Conservation (phyloP, 1,140 invertebrate species). For the Cyrtorhinus lividipennis region DNA sequence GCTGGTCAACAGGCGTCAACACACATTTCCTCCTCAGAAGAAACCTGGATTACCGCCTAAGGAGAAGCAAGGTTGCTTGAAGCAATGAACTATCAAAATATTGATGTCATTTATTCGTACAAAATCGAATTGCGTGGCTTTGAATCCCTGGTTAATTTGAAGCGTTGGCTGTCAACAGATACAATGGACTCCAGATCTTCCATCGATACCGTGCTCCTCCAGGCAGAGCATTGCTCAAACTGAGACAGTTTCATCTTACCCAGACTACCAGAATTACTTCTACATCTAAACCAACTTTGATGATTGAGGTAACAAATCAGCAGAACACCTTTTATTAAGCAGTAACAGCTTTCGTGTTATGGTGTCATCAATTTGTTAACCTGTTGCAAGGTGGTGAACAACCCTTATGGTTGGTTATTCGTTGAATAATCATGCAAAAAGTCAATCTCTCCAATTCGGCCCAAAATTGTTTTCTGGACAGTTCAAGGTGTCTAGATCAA, state of each 20-base stretch:
- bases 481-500: too few species aligned
- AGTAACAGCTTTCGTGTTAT: too few species aligned
- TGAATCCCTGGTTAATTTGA: too few species aligned
- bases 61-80: conserved; percentile 37
- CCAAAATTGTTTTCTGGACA: too few species aligned
- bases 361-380: too few species aligned
- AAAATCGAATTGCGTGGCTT: not conserved
- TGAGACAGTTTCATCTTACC: conserved; percentile 20
- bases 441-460: too few species aligned
- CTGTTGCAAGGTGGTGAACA: too few species aligned
- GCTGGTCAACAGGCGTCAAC: conserved; percentile 46
- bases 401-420: too few species aligned
- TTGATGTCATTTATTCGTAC: not conserved
- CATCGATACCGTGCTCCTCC: conserved; percentile 22
- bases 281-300: conserved; percentile 23
- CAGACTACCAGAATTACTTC: conserved; percentile 25
- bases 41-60: conserved; percentile 55
- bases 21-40: conserved; percentile 62
- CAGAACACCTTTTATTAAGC: too few species aligned
- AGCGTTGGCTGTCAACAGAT: too few species aligned
- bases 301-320: too few species aligned
- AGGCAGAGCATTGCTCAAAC: conserved; percentile 21
- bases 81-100: not conserved
- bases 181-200: conserved; percentile 21
- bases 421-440: too few species aligned